Evolutionary conservation across 2,797 vertebrate species (phyloP).

Genomic region (Menidia menidia): DNA sequence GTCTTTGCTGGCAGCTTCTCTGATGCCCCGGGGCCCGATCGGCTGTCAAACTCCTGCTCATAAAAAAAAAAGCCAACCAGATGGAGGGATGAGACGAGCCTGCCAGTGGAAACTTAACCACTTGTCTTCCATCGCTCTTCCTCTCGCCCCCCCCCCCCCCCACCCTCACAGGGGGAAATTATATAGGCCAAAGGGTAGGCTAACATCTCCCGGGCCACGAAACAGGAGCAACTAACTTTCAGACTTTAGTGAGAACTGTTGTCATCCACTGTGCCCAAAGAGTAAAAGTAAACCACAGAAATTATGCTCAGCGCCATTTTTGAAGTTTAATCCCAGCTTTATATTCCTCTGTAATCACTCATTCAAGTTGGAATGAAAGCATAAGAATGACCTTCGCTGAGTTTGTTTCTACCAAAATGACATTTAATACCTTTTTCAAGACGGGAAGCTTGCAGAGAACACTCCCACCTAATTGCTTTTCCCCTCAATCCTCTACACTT

Average conservation of each 20-base stretch:
- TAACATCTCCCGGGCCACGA: conserved; percentile 69
- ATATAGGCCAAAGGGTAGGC: conserved; percentile 82
- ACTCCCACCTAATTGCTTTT: not conserved
- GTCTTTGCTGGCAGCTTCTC: conserved; percentile 69
- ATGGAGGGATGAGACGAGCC: conserved; percentile 64
- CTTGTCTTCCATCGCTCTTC: conserved; percentile 63
- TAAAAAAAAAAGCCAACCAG: conserved; percentile 65
- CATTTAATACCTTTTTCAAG: conserved; percentile 29
- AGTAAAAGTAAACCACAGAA: conserved; percentile 40
- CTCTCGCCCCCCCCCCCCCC: not conserved
- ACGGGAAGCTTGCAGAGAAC: conserved; percentile 17
- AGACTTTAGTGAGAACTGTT: conserved; percentile 47
- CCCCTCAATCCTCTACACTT: conserved; percentile 28
- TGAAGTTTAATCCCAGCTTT: conserved; percentile 29
- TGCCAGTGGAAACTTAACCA: conserved; percentile 80
- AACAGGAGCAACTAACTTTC: conserved; percentile 60
- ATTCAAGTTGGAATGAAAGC: conserved; percentile 2
- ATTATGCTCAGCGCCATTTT: conserved; percentile 24
- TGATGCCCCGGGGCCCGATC: conserved; percentile 67
- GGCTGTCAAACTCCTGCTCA: conserved; percentile 73
- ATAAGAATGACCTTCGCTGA: not conserved
- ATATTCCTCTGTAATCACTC: conserved; percentile 23
- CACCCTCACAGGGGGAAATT: conserved; percentile 68
- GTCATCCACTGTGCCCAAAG: conserved; percentile 54
- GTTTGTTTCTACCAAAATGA: conserved; percentile 30